These are phyloP conservation scores for Helicoverpa armigera DNA, from an alignment of 1,140 invertebrate species.

Conservation along the genomic window DNA sequence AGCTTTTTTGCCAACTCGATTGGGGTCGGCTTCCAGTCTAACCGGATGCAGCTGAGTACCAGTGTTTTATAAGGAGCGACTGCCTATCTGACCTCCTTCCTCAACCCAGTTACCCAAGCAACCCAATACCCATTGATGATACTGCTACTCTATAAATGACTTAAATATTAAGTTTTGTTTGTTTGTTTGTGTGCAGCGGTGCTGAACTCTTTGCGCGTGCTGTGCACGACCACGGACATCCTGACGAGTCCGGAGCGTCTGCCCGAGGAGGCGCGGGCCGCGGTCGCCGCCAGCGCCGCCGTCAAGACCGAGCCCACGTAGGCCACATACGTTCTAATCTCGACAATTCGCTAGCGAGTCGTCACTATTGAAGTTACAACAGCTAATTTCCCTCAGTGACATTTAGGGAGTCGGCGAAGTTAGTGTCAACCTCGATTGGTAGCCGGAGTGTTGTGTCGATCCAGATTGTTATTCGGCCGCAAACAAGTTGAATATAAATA, in stretches of 20 bases:
- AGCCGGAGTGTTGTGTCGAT: neutral
- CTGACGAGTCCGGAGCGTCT: conserved; percentile 94
- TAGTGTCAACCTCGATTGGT: neutral
- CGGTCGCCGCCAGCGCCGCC: conserved; percentile 81
- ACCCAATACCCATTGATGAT: too few species aligned
- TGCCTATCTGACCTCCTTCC: too few species aligned
- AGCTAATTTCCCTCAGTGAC: neutral
- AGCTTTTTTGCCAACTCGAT: too few species aligned
- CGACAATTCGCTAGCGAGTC: neutral
- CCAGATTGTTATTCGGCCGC: neutral
- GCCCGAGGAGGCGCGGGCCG: conserved; percentile 93
- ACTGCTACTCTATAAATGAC: too few species aligned
- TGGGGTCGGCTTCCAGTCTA: too few species aligned
- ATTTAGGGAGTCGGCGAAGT: neutral
- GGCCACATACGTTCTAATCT: neutral
- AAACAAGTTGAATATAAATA: conserved; percentile 12
- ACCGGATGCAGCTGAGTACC: too few species aligned
- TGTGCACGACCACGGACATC: conserved; percentile 97
- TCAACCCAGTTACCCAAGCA: too few species aligned
- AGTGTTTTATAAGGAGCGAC: too few species aligned
- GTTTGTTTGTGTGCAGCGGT: conserved; percentile 89
- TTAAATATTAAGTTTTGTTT: neutral
- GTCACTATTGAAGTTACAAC: neutral
- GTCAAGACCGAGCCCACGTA: conserved; percentile 82
- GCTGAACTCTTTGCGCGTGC: conserved; percentile 95